Evolutionary conservation across 2,797 vertebrate species (phyloP).

Genomic region (Sebastes nivosus): DNA sequence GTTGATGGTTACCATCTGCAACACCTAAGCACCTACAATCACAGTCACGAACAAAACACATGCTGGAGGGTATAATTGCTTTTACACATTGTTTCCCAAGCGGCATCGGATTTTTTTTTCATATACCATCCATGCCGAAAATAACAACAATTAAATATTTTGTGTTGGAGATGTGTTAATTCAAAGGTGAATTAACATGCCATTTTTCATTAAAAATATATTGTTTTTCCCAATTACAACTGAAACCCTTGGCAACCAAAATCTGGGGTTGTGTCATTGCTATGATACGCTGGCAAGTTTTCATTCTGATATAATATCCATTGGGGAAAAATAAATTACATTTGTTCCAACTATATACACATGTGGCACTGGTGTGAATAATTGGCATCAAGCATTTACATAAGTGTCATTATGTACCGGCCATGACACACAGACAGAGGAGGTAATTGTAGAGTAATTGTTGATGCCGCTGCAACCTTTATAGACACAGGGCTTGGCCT

Average conservation of each 20-base stretch:
- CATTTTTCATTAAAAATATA: background rate
- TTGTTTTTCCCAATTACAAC: background rate
- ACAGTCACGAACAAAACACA: constrained; percentile 22
- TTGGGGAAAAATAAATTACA: background rate
- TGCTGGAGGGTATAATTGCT: constrained; percentile 12
- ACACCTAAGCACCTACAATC: constrained; percentile 27
- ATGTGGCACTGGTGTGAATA: constrained; percentile 6
- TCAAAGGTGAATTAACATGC: background rate
- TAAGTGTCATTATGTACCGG: constrained; percentile 1
- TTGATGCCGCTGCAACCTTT: constrained; percentile 28
- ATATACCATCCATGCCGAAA: background rate
- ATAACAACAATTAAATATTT: background rate
- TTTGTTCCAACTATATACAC: background rate
- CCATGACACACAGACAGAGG: constrained; percentile 19
- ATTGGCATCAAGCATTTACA: constrained; percentile 13
- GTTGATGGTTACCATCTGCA: constrained; percentile 42
- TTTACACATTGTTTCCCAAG: background rate
- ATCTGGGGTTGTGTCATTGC: background rate
- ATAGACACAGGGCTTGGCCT: background rate
- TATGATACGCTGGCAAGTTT: background rate
- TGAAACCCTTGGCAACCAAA: background rate
- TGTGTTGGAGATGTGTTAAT: background rate
- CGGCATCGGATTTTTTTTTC: background rate
- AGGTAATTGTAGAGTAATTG: constrained; percentile 37
- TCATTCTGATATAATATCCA: background rate